These are phyloP conservation scores for Prunella himalayana DNA, from an alignment of 2,113 vertebrate species.

Conservation along the genomic window DNA sequence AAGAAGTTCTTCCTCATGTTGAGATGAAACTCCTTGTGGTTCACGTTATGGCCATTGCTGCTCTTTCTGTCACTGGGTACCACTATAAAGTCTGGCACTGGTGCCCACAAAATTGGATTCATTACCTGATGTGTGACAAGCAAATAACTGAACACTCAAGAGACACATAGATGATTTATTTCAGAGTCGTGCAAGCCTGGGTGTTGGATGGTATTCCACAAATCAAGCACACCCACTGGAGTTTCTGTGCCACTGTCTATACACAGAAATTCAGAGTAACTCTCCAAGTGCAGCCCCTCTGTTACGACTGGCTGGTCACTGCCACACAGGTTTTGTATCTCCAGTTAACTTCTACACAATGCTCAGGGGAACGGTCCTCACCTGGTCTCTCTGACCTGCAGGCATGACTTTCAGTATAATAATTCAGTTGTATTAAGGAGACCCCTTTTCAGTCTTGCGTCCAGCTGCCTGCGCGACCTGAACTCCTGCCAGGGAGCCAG, in stretches of 20 bases:
- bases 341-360: not conserved
- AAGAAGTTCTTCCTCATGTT: not conserved
- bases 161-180: not conserved
- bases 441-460: no score
- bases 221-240: not conserved
- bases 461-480: not conserved
- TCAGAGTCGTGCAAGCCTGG: not conserved
- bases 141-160: not conserved
- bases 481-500: fast-evolving
- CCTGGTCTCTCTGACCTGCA: not conserved
- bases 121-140: not conserved
- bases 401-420: no score
- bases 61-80: not conserved
- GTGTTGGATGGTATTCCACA: fast-evolving
- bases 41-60: not conserved
- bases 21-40: not conserved
- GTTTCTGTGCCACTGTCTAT: not conserved
- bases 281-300: not conserved
- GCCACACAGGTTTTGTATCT: not conserved
- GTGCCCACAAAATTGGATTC: not conserved
- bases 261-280: fast-evolving
- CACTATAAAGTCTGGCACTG: not conserved
- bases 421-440: not conserved
- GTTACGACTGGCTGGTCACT: not conserved
- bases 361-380: not conserved